A percentile compares a stretch with the other conserved stretches of the same genome.
Evolutionary conservation across 2,113 vertebrate species (phyloP).

Genomic region (Periophthalmus modestus): DNA sequence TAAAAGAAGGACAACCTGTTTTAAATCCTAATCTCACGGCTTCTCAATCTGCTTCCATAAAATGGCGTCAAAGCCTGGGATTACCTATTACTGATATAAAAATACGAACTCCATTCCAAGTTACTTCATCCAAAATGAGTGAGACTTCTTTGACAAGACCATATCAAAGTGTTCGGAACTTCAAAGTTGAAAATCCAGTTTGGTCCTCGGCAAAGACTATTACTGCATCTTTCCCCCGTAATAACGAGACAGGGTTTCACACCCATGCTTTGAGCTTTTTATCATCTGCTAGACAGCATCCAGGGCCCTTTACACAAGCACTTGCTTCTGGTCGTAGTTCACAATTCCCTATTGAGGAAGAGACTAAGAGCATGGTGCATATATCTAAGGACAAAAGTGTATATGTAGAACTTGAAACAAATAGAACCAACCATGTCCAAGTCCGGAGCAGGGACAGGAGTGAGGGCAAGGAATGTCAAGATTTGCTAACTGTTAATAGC

Average conservation of each 20-base stretch:
- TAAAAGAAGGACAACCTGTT: slow-evolving; percentile 6
- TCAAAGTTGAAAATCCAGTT: slow-evolving; percentile 46
- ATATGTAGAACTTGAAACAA: slow-evolving; percentile 64
- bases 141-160: slow-evolving; percentile 18
- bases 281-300: slow-evolving; percentile 45
- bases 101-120: slow-evolving; percentile 56
- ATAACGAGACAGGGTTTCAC: slow-evolving; percentile 32
- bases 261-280: slow-evolving; percentile 39
- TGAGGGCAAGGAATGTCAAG: slow-evolving; percentile 51
- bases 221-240: slow-evolving; percentile 32
- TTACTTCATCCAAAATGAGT: slow-evolving; percentile 51
- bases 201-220: slow-evolving; percentile 55
- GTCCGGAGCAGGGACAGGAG: slow-evolving; percentile 65
- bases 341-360: slow-evolving; percentile 36
- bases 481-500: slow-evolving; percentile 40
- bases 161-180: slow-evolving; percentile 24
- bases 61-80: slow-evolving; percentile 69
- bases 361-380: slow-evolving; percentile 60
- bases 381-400: slow-evolving; percentile 70
- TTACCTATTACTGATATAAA: slow-evolving; percentile 48
- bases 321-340: slow-evolving; percentile 21
- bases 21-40: slow-evolving; percentile 24
- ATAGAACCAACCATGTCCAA: slow-evolving; percentile 71
- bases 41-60: slow-evolving; percentile 53
- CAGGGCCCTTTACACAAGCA: slow-evolving; percentile 43